Base-by-base conservation (phyloP, 1,140 invertebrate species). In the Alviniconcha marisindica region DNA sequence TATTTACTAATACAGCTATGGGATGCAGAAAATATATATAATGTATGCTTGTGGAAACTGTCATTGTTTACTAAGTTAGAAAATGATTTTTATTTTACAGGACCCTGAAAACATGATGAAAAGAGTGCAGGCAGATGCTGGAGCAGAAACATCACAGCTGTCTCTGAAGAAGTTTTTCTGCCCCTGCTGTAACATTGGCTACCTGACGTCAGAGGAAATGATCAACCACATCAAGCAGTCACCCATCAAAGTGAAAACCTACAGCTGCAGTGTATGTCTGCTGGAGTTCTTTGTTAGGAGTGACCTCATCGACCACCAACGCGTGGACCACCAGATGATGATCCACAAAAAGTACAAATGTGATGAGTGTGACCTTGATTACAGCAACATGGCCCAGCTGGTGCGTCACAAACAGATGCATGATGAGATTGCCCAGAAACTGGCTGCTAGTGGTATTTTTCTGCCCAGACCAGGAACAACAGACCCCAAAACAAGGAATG, bases 321-420 rank as follows among this genome's bases (percentile, higher is more conserved):
- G 40, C 18, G 10, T 44, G 2, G 78, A 66, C 40, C 78, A 80
- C 60, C n/a, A 54, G 42, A 5, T 76, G 60, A 10, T 44, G n/a
- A n/a, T 80, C 21, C 36, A 33, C 24, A 54, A 51, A 31, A 80
- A 44, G 60, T 80, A 80, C 56, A 66, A 80, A 38, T 80, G 78
- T 69, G 78, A 80, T 28, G 78, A 80, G 60, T 80, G 78, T 80
- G 78, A 80, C n/a, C 38, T 66, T 33, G 78, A 80, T 18, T 80
- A 80, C 78, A 69, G 7, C 38, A 42, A 33, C 40, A 56, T 60
- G 40, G 33, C 60, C 24, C 60, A 66, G 15, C 56, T 80, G 3
- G 33, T 28, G n/a, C 5, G 36, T 0, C 78, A 80, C 78, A 80
- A 80, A 31, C 54, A 69, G 7, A 80, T 66, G 36, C 78, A 80